These are phyloP conservation scores for Pelodytes ibericus DNA, from an alignment of 2,797 vertebrate genomes.

Conservation along the genomic window DNA sequence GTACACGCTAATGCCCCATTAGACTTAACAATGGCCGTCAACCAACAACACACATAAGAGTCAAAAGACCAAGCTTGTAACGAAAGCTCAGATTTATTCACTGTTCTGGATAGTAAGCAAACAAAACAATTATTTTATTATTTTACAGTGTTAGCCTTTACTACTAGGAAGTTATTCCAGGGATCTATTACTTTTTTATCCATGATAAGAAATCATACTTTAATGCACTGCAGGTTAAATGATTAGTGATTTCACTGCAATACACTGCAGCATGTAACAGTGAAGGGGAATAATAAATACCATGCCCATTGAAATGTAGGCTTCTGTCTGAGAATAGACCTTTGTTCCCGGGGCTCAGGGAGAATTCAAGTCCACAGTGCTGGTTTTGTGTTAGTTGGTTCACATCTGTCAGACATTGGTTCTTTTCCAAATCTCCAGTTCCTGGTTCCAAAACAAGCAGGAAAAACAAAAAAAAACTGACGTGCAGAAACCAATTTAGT, in stretches of 20 bases:
- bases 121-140: no score
- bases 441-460: conserved; percentile 40
- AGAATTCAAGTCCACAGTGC: conserved; percentile 35
- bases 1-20: no score
- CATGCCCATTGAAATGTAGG: conserved; percentile 1
- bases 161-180: no score
- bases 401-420: conserved; percentile 45
- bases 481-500: conserved; percentile 29
- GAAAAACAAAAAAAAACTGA: conserved; percentile 20
- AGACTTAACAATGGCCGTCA: no score
- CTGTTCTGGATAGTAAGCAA: no score
- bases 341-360: conserved; percentile 20
- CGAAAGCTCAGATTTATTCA: no score
- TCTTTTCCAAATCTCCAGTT: conserved; percentile 42
- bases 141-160: no score
- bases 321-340: neutral
- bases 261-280: neutral
- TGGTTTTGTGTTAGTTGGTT: conserved; percentile 51
- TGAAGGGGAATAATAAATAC: conserved; percentile 11
- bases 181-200: no score
- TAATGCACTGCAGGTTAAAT: neutral
- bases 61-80: no score
- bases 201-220: no score
- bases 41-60: no score
- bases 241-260: neutral